phyloP scores from a whole-genome alignment of 2,888 invertebrate species.

The Cephus rjabovi region DNA sequence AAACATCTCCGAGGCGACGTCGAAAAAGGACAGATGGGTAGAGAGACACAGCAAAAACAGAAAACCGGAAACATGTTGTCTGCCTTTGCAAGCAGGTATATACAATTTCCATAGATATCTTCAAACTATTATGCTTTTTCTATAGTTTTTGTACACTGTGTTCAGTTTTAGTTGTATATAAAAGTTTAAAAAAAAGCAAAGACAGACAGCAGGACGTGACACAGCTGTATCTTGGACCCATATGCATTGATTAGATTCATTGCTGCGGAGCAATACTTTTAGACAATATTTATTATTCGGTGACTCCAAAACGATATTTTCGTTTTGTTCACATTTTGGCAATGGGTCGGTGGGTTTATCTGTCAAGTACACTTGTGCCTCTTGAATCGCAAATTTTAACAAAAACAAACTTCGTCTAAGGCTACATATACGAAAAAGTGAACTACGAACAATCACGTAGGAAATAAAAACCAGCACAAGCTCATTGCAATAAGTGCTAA shows the following conservation, averaged over 20 bases:
- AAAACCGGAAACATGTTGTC: slow-evolving; percentile 37
- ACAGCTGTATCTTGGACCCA: slow-evolving; percentile 65
- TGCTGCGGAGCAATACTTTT: background rate
- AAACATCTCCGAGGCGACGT: background rate
- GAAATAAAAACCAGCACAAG: no score
- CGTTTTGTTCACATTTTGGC: no score
- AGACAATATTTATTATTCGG: background rate
- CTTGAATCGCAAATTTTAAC: no score
- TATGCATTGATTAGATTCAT: slow-evolving; percentile 46
- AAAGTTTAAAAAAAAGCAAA: slow-evolving; percentile 27
- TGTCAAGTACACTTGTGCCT: no score
- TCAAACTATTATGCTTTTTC: background rate
- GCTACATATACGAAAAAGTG: no score
- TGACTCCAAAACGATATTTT: background rate
- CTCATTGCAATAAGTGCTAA: no score
- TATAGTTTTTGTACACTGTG: background rate
- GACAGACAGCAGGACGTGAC: slow-evolving; percentile 57
- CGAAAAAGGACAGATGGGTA: slow-evolving; percentile 24
- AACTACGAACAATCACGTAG: no score
- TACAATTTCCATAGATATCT: background rate
- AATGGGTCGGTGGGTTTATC: no score
- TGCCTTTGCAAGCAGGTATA: slow-evolving; percentile 32
- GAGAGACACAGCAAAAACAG: slow-evolving; percentile 28
- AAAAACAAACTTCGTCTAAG: no score
- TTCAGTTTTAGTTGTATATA: background rate